These are phyloP conservation scores for Phaethornis superciliosus DNA, from an alignment of 2,113 vertebrate species.

Conservation along the genomic window DNA sequence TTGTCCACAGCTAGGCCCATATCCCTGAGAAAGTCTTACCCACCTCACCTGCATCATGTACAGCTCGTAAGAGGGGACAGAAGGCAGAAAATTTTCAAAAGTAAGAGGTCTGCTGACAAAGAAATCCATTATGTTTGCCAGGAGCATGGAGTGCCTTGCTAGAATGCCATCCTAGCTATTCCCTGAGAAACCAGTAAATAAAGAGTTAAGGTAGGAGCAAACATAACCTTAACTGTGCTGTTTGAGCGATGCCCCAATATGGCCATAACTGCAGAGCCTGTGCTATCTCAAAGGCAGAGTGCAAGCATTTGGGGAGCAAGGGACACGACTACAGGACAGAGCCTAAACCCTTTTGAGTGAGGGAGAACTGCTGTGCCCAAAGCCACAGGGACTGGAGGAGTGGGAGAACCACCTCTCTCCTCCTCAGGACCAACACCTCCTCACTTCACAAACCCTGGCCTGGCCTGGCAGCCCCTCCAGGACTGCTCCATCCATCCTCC, in stretches of 20 bases:
- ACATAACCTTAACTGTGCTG: slow-evolving; percentile 39
- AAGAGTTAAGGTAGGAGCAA: slow-evolving; percentile 61
- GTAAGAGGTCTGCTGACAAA: background rate
- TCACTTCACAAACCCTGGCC: background rate
- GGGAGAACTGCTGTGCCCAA: background rate
- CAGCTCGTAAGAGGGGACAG: background rate
- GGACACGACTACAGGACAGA: slow-evolving; percentile 19
- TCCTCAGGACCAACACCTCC: background rate
- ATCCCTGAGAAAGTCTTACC: background rate
- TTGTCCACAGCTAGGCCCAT: background rate
- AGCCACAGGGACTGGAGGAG: accelerated
- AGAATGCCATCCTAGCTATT: background rate
- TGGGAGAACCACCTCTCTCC: background rate
- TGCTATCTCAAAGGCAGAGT: slow-evolving; percentile 56
- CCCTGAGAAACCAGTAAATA: slow-evolving; percentile 34
- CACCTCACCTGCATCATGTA: background rate
- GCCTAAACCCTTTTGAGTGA: background rate
- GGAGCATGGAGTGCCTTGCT: background rate
- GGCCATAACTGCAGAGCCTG: slow-evolving; percentile 49
- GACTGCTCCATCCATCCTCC: background rate
- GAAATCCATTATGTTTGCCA: background rate
- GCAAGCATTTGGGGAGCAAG: slow-evolving; percentile 47
- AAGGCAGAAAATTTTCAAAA: background rate
- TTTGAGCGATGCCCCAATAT: slow-evolving; percentile 62
- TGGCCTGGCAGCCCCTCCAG: accelerated